phyloP scores from a whole-genome alignment of 2,888 invertebrate species.

The Lochmaea capreae region DNA sequence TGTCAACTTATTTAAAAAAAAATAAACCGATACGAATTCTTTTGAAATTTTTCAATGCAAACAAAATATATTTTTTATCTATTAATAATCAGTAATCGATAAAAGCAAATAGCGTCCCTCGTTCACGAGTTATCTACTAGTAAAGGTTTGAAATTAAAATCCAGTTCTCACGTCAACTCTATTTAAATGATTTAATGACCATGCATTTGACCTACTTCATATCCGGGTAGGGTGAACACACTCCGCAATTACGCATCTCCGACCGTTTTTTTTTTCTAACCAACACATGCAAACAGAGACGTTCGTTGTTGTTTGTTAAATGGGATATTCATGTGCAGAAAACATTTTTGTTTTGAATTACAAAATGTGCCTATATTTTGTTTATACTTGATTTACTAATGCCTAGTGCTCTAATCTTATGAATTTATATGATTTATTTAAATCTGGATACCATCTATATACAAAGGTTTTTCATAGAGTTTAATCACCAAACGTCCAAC shows the following conservation, averaged over 20 bases:
- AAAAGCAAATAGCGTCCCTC: neutral
- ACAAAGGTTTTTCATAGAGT: no score
- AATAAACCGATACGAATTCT: no score
- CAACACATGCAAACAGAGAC: constrained; percentile 2
- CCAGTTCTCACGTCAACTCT: constrained; percentile 46
- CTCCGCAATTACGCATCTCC: constrained; percentile 25
- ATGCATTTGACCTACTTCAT: constrained; percentile 46
- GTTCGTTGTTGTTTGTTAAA: neutral
- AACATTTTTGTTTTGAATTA: neutral
- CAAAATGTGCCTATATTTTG: no score
- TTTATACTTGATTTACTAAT: no score
- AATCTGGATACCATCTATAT: no score
- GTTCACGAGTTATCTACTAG: neutral
- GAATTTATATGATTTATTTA: no score
- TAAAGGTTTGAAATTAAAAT: neutral
- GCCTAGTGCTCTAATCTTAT: no score
- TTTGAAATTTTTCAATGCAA: no score
- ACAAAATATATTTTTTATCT: no score
- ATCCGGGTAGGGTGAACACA: constrained; percentile 47
- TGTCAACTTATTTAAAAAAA: no score
- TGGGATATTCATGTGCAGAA: no score
- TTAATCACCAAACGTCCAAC: no score
- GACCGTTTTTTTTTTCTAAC: constrained; percentile 20
- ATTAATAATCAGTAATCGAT: neutral
- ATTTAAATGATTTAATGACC: constrained; percentile 41